Base-by-base conservation (phyloP, 2,113 vertebrate species). In the Theristicus caerulescens region DNA sequence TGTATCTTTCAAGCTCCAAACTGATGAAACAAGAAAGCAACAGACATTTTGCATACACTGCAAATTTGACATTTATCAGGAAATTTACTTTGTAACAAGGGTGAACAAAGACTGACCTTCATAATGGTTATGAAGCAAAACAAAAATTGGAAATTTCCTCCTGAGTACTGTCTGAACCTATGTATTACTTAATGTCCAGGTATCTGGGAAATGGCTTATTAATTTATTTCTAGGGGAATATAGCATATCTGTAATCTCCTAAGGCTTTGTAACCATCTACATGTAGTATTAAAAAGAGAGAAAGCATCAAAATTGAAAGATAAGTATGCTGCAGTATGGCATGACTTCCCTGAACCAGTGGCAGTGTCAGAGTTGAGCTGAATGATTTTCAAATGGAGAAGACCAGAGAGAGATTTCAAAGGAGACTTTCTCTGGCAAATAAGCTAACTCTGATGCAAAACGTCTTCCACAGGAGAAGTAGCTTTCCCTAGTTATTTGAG, bases 1-100 rank as follows among this genome's bases (percentile, higher is more conserved):
- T 61, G 2, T 58, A n/a, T 42, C 19, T 89, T 24, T 57, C 0
- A 0, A 83, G 34, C 5, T 31, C n/a, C 52, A 73, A 67, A 31
- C 38, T 49, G 18, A 8, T 59, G 61, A 64, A 62, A 61, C 15
- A 59, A 32, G 8, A 57, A 77, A 73, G 22, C 38, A 72, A 86
- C 49, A 67, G 15, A 17, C 10, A 49, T 69, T 65, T 85, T 80
- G 12, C 1, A 2, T 67, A 34, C 24, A 11, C 27, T 74, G 12
- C 22, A 42, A 2, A 64, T 71, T 82, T 44, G 14, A 6, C 49
- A 52, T 76, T 93, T 74, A 64, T 85, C 44, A 87, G 36, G 12
- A 82, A 89, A 85, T 61, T 31, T 54, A 21, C 38, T 64, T 79
- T 40, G 16, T 79, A 76, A 34, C 1, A 4, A 61, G 11, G 10